Conservation (phyloP, 2,888 invertebrate species). For the Syrphus vitripennis region DNA sequence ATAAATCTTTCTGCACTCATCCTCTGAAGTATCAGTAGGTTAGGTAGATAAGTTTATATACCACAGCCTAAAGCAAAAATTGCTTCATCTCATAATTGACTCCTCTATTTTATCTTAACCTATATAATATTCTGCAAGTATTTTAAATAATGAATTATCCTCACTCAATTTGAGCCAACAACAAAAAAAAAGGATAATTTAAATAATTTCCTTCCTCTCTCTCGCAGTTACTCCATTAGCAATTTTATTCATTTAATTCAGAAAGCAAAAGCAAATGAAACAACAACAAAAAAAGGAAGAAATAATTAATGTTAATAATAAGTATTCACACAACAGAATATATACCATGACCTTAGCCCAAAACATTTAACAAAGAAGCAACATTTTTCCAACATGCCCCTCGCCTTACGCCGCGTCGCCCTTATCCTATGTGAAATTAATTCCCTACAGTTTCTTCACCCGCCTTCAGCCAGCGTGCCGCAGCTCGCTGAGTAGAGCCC, state of each 20-base stretch:
- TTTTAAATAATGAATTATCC: constrained; percentile 45
- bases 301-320: constrained; percentile 67
- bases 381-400: constrained; percentile 30
- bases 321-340: constrained; percentile 67
- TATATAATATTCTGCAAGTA: not conserved
- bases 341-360: constrained; percentile 67
- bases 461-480: no score
- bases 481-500: not conserved
- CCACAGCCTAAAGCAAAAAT: not conserved
- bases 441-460: constrained; percentile 33
- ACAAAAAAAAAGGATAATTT: constrained; percentile 55
- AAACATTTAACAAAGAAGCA: constrained; percentile 27
- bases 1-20: no score
- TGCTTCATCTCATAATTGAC: constrained; percentile 5
- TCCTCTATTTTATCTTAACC: not conserved
- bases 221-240: constrained; percentile 52
- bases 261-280: constrained; percentile 3
- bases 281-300: constrained; percentile 13
- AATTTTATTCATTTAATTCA: constrained; percentile 46
- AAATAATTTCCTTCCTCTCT: constrained; percentile 42
- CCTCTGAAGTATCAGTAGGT: no score
- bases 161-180: constrained; percentile 47
- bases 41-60: no score
- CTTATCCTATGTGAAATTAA: constrained; percentile 50
- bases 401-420: not conserved